phyloP scores from a whole-genome alignment of 1,140 invertebrate species.

The Pomacea maculata region DNA sequence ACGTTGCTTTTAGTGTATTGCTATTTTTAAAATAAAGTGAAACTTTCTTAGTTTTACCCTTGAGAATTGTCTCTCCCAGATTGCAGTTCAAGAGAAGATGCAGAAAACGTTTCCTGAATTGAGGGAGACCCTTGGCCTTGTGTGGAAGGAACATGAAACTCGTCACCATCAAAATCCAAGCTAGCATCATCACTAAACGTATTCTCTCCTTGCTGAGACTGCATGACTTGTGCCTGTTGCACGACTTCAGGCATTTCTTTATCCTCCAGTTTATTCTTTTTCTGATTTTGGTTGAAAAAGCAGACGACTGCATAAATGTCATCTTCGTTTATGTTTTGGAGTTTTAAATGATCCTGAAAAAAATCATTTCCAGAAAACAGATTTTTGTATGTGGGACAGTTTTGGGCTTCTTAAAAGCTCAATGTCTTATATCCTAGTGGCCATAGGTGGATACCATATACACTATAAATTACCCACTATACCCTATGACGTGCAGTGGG shows the following conservation, averaged over 20 bases:
- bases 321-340: constrained; percentile 58
- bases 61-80: too few species aligned
- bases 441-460: too few species aligned
- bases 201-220: constrained; percentile 31
- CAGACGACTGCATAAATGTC: constrained; percentile 60
- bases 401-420: too few species aligned
- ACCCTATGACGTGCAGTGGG: too few species aligned
- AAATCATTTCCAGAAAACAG: not conserved
- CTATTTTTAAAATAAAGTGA: too few species aligned
- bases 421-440: too few species aligned
- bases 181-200: constrained; percentile 36
- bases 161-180: constrained; percentile 36
- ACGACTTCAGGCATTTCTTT: constrained; percentile 56
- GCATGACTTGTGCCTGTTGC: constrained; percentile 41
- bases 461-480: too few species aligned
- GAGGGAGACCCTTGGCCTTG: constrained; percentile 35
- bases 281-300: constrained; percentile 57
- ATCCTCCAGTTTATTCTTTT: constrained; percentile 53
- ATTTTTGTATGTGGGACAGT: too few species aligned
- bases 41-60: too few species aligned
- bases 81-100: not conserved
- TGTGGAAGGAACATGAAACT: constrained; percentile 17
- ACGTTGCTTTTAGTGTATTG: too few species aligned
- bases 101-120: not conserved
- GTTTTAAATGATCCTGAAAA: constrained; percentile 56